A percentile compares a stretch with the other conserved stretches of the same genome.
Evolutionary conservation across 1,140 invertebrate genomes (phyloP).

Genomic region (Anadara kagoshimensis): DNA sequence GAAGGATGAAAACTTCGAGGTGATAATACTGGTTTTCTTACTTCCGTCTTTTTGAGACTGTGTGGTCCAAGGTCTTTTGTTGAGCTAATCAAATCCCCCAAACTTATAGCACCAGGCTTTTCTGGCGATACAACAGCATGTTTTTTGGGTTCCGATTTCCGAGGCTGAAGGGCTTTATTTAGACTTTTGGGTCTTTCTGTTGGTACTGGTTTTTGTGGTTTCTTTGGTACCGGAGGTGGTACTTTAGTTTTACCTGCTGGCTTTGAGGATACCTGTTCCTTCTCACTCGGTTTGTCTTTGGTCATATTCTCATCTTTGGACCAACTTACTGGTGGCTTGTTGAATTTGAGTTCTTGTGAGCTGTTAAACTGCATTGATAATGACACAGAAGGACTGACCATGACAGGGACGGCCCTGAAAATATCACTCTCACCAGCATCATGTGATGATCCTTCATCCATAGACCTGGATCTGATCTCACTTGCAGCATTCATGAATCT

Average conservation of each 20-base stretch:
- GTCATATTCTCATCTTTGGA: conserved; percentile 12
- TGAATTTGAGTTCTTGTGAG: conserved; percentile 23
- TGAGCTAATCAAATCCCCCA: conserved; percentile 25
- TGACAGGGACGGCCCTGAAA: conserved; percentile 36
- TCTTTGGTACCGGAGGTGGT: background rate
- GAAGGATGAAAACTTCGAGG: background rate
- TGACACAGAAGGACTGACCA: conserved; percentile 37
- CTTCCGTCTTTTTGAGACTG: too few species aligned
- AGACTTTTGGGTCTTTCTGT: background rate
- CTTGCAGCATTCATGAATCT: too few species aligned
- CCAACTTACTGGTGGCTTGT: conserved; percentile 38
- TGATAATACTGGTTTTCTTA: too few species aligned
- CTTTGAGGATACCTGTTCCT: background rate
- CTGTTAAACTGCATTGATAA: conserved; percentile 40
- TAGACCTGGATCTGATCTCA: too few species aligned
- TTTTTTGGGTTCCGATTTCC: conserved; percentile 8
- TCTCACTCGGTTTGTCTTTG: background rate
- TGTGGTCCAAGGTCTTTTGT: background rate
- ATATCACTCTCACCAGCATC: conserved; percentile 35
- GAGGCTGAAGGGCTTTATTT: conserved; percentile 44
- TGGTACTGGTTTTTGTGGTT: background rate
- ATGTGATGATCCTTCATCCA: conserved; percentile 8
- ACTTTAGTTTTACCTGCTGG: background rate
- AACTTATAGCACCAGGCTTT: conserved; percentile 6
- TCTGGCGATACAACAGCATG: background rate